A percentile compares a stretch with the other conserved stretches of the same genome.
Evolutionary conservation across 1,140 invertebrate genomes (phyloP).

Genomic region (Drosophila kohkoa): DNA sequence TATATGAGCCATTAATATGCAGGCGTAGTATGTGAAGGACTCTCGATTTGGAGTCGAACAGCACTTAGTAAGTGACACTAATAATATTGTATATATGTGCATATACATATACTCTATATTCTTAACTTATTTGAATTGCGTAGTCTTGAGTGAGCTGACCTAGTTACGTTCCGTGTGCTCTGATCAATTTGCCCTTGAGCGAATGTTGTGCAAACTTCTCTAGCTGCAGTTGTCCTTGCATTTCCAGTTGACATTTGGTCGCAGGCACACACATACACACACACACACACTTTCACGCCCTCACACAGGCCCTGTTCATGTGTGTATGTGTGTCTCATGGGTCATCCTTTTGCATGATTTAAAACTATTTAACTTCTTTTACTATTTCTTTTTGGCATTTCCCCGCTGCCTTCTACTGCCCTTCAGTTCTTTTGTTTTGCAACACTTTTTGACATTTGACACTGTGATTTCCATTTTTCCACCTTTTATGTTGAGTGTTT

Average conservation of each 20-base stretch:
- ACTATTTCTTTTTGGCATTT: slow-evolving; percentile 11
- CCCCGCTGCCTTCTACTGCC: neutral
- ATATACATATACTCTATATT: neutral
- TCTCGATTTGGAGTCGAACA: slow-evolving; percentile 25
- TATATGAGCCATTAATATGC: slow-evolving; percentile 48
- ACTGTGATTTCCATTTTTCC: slow-evolving; percentile 52
- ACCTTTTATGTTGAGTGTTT: slow-evolving; percentile 51
- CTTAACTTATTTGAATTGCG: slow-evolving; percentile 33
- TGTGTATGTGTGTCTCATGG: slow-evolving; percentile 24
- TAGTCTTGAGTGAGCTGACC: slow-evolving; percentile 29
- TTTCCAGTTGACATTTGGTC: slow-evolving; percentile 62
- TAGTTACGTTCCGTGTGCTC: slow-evolving; percentile 31
- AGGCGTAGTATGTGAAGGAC: slow-evolving; percentile 30
- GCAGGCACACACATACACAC: slow-evolving; percentile 19
- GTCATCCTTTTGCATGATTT: slow-evolving; percentile 50
- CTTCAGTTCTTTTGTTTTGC: slow-evolving; percentile 28
- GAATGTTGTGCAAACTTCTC: slow-evolving; percentile 37
- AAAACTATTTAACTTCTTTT: slow-evolving; percentile 55
- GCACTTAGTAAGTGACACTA: slow-evolving; percentile 34
- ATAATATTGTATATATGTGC: slow-evolving; percentile 25
- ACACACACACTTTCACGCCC: neutral
- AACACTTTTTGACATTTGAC: slow-evolving; percentile 44
- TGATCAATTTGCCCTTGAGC: slow-evolving; percentile 43
- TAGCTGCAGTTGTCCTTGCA: slow-evolving; percentile 46
- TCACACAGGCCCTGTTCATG: slow-evolving; percentile 3